Conservation (phyloP, 2,797 vertebrate genomes). For the Oryzias sinensis region DNA sequence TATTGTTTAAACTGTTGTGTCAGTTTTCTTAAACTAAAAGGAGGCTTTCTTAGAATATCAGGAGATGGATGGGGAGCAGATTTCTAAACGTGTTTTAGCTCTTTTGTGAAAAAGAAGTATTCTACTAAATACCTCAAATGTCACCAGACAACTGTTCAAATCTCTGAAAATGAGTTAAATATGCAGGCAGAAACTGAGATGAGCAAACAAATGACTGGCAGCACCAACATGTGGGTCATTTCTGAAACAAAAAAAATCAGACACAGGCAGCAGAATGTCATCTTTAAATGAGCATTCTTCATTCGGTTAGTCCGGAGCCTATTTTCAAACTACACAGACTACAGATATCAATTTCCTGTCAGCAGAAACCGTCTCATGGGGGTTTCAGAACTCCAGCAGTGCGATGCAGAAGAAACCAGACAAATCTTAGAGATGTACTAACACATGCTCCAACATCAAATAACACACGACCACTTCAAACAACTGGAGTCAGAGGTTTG, state of each 20-base stretch:
- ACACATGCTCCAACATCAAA: neutral
- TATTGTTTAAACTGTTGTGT: neutral
- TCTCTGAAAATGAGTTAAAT: no score
- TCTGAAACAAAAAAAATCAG: neutral
- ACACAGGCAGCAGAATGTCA: conserved; percentile 6
- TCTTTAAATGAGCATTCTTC: conserved; percentile 6
- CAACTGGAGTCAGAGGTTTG: no score
- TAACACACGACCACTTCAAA: no score
- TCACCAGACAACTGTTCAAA: no score
- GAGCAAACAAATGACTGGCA: conserved; percentile 17
- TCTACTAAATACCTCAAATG: no score
- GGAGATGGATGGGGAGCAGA: neutral
- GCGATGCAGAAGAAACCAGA: conserved; percentile 27
- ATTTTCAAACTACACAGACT: neutral
- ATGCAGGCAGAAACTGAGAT: conserved; percentile 26
- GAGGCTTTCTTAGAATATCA: neutral
- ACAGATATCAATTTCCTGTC: neutral
- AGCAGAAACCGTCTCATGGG: conserved; percentile 41
- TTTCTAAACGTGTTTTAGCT: no score
- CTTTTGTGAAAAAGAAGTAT: no score
- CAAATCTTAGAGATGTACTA: conserved; percentile 14
- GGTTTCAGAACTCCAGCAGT: conserved; percentile 31
- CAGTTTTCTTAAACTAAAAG: neutral
- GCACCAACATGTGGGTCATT: conserved; percentile 35
- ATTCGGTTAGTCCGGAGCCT: conserved; percentile 39